phyloP scores from a whole-genome alignment of 2,888 invertebrate genomes.

The Campaea margaritaria region DNA sequence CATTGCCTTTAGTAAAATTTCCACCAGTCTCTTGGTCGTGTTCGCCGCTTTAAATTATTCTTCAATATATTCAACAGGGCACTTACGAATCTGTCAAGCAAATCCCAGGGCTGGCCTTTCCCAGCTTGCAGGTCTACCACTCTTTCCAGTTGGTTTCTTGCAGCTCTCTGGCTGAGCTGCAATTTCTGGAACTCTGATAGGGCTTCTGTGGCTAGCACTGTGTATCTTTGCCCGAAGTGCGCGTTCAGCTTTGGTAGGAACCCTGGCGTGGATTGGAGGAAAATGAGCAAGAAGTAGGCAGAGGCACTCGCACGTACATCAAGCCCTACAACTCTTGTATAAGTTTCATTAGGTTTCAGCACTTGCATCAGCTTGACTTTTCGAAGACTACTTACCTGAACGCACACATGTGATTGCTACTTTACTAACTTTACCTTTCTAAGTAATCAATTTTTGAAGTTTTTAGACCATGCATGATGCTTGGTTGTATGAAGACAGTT shows the following conservation, averaged over 20 bases:
- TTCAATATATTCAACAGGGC: not conserved
- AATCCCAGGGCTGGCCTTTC: constrained; percentile 86
- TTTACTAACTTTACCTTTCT: no score
- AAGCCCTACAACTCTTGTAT: no score
- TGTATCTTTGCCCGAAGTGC: constrained; percentile 89
- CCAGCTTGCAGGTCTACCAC: constrained; percentile 86
- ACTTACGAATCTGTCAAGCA: constrained; percentile 87
- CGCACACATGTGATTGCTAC: no score
- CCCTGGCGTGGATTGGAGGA: constrained; percentile 65
- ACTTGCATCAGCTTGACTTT: no score
- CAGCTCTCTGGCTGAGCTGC: constrained; percentile 85
- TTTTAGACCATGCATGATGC: no score
- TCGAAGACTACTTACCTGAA: no score
- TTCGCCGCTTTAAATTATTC: constrained; percentile 7
- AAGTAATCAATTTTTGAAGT: no score
- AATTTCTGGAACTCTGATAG: constrained; percentile 89
- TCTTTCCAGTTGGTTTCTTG: constrained; percentile 84
- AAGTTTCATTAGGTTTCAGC: no score
- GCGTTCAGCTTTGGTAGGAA: constrained; percentile 88
- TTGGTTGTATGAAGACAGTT: no score
- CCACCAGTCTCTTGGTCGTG: constrained; percentile 16
- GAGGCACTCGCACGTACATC: no score
- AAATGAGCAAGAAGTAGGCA: not conserved
- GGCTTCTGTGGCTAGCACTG: constrained; percentile 89
- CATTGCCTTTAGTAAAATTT: not conserved